Percentiles rank a stretch among this genome's conserved stretches.
These are phyloP conservation scores for Lacerta viridis DNA, from an alignment of 2,797 vertebrate species.

Conservation along the genomic window DNA sequence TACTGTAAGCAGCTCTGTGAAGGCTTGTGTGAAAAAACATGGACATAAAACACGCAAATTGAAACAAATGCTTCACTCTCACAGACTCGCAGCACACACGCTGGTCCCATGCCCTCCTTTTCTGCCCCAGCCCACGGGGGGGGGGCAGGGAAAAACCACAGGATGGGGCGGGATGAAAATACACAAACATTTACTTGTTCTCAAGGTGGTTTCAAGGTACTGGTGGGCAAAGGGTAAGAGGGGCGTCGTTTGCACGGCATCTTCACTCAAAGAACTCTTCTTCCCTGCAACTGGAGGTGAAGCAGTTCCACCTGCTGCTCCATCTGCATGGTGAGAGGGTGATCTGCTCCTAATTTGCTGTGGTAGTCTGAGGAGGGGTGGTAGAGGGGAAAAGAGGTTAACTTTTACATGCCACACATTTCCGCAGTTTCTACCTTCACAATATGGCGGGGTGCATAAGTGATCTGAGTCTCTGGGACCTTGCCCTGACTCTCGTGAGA, in stretches of 20 bases:
- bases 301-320: neutral
- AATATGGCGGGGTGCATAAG: neutral
- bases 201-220: neutral
- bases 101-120: neutral
- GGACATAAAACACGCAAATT: no score
- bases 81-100: no score
- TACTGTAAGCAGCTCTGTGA: no score
- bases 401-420: no score
- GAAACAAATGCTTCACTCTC: no score
- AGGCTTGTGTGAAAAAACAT: no score
- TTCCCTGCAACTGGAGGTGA: neutral
- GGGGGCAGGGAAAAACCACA: no score
- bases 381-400: neutral
- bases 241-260: no score
- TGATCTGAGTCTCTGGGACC: no score
- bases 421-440: no score
- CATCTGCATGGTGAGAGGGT: neutral
- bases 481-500: no score
- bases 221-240: no score
- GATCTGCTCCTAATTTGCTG: neutral
- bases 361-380: slow-evolving; percentile 1
- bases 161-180: neutral
- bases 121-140: neutral
- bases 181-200: neutral
- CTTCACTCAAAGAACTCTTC: neutral